phyloP scores from a whole-genome alignment of 2,113 vertebrate species.

The Nestor notabilis region DNA sequence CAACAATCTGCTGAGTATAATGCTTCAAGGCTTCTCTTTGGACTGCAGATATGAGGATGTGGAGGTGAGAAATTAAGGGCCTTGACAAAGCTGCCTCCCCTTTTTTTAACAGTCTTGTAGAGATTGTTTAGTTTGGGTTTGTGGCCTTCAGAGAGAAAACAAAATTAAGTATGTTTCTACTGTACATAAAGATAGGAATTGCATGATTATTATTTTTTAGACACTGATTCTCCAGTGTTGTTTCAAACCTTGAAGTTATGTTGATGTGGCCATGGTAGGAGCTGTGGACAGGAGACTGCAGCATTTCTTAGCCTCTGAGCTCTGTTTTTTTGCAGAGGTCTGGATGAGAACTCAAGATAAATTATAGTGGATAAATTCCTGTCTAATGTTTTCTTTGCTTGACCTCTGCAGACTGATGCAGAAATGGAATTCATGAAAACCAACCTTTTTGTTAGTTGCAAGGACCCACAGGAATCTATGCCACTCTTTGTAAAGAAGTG shows the following conservation, averaged over 20 bases:
- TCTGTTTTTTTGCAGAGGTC: neutral
- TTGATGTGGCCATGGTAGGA: neutral
- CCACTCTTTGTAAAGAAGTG: conserved; percentile 39
- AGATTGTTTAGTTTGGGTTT: neutral
- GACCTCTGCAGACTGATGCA: neutral
- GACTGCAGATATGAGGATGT: neutral
- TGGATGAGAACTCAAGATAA: neutral
- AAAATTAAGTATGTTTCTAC: neutral
- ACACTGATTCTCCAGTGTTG: neutral
- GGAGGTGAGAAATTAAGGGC: neutral
- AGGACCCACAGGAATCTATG: neutral
- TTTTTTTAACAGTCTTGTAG: neutral
- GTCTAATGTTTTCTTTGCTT: neutral
- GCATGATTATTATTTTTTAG: neutral
- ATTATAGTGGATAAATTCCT: neutral
- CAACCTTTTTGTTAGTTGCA: neutral
- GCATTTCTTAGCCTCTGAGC: neutral
- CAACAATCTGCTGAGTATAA: neutral
- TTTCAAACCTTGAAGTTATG: neutral
- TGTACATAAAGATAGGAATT: neutral
- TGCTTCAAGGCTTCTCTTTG: neutral
- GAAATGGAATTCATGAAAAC: neutral
- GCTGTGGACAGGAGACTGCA: neutral
- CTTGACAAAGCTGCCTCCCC: neutral
- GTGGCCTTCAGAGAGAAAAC: neutral